Evolutionary conservation across 2,797 vertebrate species (phyloP).

Genomic region (Chaenodraco wilsoni): DNA sequence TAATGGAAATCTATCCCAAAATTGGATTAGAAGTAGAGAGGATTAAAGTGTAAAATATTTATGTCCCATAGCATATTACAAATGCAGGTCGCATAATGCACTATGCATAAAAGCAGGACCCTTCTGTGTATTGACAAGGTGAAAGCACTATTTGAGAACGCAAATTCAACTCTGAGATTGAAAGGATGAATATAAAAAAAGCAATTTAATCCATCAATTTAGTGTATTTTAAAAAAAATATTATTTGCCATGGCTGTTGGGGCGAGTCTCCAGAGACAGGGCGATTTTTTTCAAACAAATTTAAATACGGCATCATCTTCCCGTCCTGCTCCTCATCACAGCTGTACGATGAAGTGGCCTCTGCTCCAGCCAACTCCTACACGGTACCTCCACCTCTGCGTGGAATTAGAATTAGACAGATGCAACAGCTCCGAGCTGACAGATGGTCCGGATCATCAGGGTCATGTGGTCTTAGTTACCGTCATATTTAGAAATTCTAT

Average conservation of each 20-base stretch:
- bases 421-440: constrained; percentile 54
- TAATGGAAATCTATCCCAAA: constrained; percentile 61
- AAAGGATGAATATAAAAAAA: constrained; percentile 37
- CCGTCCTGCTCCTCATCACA: constrained; percentile 12
- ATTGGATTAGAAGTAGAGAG: constrained; percentile 58
- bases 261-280: constrained; percentile 3
- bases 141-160: constrained; percentile 46
- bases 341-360: constrained; percentile 42
- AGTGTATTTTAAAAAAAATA: not conserved
- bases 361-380: constrained; percentile 55
- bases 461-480: constrained; percentile 53
- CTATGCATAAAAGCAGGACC: constrained; percentile 47
- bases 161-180: constrained; percentile 45
- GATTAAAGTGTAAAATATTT: constrained; percentile 65
- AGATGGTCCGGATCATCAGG: constrained; percentile 65
- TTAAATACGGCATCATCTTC: constrained; percentile 15
- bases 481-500: constrained; percentile 45
- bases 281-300: constrained; percentile 21
- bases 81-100: constrained; percentile 52
- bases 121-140: constrained; percentile 46
- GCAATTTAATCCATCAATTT: constrained; percentile 23
- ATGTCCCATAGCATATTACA: constrained; percentile 54
- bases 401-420: constrained; percentile 69
- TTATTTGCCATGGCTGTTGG: constrained; percentile 13
- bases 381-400: constrained; percentile 42